Conservation (phyloP, 2,888 invertebrate species). For the Tetranychus truncatus region DNA sequence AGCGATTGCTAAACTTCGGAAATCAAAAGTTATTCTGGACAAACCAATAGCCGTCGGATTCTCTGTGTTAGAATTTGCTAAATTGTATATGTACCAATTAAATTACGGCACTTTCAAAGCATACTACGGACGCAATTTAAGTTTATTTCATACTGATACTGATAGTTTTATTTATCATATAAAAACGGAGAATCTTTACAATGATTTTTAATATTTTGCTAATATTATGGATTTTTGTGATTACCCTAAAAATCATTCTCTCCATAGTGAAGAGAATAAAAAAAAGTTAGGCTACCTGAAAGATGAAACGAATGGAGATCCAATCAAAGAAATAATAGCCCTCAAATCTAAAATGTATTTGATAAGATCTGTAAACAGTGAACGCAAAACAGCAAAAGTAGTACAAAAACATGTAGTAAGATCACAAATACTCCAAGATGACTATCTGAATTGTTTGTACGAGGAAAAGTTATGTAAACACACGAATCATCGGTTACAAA, state of each 20-base stretch:
- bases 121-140: background rate
- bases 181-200: background rate
- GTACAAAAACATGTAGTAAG: background rate
- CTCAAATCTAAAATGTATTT: slow-evolving; percentile 6
- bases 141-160: background rate
- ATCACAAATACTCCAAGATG: background rate
- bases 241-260: background rate
- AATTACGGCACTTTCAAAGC: background rate
- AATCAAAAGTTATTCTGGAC: background rate
- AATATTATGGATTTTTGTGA: background rate
- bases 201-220: background rate
- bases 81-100: background rate
- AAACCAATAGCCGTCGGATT: background rate
- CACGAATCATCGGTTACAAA: background rate
- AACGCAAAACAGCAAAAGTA: background rate
- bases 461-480: background rate
- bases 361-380: background rate
- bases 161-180: background rate
- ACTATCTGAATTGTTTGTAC: background rate
- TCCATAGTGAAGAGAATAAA: background rate
- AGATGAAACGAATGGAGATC: background rate
- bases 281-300: background rate
- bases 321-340: background rate
- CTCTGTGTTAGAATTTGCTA: background rate
- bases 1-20: background rate